Conservation (phyloP, 2,797 vertebrate species). For the Scarus forsteni region DNA sequence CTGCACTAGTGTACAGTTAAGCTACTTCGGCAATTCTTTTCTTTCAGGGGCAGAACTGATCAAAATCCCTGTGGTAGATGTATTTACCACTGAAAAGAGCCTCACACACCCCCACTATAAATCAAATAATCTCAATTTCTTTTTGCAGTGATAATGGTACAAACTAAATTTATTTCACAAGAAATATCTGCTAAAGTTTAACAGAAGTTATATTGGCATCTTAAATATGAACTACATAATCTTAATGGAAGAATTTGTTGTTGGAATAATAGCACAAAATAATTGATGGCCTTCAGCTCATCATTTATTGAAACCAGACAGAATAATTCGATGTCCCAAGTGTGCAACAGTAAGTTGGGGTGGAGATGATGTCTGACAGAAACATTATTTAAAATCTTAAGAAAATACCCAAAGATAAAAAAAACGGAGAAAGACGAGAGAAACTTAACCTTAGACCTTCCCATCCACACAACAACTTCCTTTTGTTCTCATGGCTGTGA, state of each 20-base stretch:
- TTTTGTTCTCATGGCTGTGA: constrained; percentile 90
- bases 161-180: constrained; percentile 15
- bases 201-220: constrained; percentile 61
- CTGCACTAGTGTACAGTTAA: too few species aligned
- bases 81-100: too few species aligned
- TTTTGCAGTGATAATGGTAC: too few species aligned
- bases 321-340: constrained; percentile 68
- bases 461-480: constrained; percentile 88
- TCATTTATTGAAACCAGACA: constrained; percentile 89
- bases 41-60: too few species aligned
- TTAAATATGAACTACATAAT: constrained; percentile 40
- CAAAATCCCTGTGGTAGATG: too few species aligned
- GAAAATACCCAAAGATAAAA: constrained; percentile 58
- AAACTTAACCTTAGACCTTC: constrained; percentile 87
- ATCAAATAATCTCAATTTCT: too few species aligned
- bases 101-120: too few species aligned
- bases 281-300: constrained; percentile 84
- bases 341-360: neutral
- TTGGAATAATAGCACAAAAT: constrained; percentile 85
- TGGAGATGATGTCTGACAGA: neutral
- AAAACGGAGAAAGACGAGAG: constrained; percentile 61
- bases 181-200: constrained; percentile 32
- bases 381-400: constrained; percentile 73
- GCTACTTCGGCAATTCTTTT: too few species aligned
- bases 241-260: constrained; percentile 81